Conservation (phyloP, 2,888 invertebrate species). For the Sphaerophoria rueppellii region DNA sequence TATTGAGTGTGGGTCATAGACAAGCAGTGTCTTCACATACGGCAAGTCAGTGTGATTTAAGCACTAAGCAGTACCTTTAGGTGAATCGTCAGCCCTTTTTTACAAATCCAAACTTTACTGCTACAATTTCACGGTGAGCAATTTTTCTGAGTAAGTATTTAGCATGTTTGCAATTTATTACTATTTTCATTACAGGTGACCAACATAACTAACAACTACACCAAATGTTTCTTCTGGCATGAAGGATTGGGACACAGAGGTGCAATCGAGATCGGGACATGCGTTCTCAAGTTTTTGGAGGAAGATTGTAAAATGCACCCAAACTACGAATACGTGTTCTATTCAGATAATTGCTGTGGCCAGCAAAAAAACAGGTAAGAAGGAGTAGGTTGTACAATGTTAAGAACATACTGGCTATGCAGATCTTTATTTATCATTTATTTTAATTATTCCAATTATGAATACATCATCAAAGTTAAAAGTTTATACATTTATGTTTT, state of each 20-base stretch:
- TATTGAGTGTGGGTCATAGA: too few relatives aligned
- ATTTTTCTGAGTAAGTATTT: slow-evolving; percentile 25
- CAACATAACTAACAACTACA: slow-evolving; percentile 28
- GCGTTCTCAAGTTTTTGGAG: slow-evolving; percentile 15
- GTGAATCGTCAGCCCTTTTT: slow-evolving; percentile 30
- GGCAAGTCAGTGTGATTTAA: too few relatives aligned
- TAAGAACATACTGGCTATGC: slow-evolving; percentile 19
- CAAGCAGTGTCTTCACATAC: too few relatives aligned
- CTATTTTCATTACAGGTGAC: slow-evolving; percentile 42
- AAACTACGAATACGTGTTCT: slow-evolving; percentile 13
- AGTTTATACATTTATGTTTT: slow-evolving; percentile 33
- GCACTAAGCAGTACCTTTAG: slow-evolving; percentile 35
- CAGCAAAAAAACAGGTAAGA: slow-evolving; percentile 40
- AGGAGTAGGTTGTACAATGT: slow-evolving; percentile 30
- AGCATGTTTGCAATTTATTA: slow-evolving; percentile 8
- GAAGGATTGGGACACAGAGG: slow-evolving; percentile 21
- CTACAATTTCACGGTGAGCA: slow-evolving; percentile 43
- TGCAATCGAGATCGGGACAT: slow-evolving; percentile 3
- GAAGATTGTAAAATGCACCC: slow-evolving; percentile 14
- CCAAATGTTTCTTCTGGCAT: slow-evolving; percentile 40
- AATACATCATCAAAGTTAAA: slow-evolving; percentile 26
- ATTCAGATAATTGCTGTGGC: slow-evolving; percentile 24
- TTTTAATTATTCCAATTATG: slow-evolving; percentile 18
- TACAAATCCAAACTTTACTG: slow-evolving; percentile 42
- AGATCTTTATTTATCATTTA: slow-evolving; percentile 27